A percentile compares a stretch with the other conserved stretches of the same genome.
Evolutionary conservation across 2,888 invertebrate genomes (phyloP).

Genomic region (Beris chalybata): DNA sequence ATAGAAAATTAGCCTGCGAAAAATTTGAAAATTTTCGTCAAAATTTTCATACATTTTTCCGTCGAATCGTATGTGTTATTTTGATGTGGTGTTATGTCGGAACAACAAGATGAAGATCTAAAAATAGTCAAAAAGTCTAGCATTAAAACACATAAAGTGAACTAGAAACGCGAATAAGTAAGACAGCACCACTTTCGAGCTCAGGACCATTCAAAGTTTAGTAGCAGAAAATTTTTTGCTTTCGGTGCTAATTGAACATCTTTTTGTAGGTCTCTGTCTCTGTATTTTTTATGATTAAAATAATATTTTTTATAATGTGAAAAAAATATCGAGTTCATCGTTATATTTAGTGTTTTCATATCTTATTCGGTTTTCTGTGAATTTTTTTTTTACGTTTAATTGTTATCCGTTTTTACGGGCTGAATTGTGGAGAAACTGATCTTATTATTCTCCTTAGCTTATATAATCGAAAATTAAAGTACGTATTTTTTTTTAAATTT

Average conservation of each 20-base stretch:
- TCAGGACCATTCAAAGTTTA: constrained; percentile 34
- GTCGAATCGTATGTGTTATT: constrained; percentile 15
- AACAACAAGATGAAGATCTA: constrained; percentile 32
- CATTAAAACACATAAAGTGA: constrained; percentile 14
- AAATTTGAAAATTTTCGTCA: constrained; percentile 11
- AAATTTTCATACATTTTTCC: constrained; percentile 20
- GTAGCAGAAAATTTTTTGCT: constrained; percentile 25
- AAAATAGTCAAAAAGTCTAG: constrained; percentile 36
- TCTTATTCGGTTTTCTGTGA: constrained; percentile 17
- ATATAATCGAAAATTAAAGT: constrained; percentile 9
- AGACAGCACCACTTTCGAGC: constrained; percentile 24
- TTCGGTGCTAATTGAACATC: constrained; percentile 29
- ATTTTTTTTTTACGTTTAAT: constrained; percentile 1
- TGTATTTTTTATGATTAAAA: constrained; percentile 15
- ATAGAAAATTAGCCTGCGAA: constrained; percentile 7
- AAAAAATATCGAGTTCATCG: not conserved
- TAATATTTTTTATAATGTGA: constrained; percentile 12
- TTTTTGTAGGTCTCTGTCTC: constrained; percentile 14
- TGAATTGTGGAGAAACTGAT: not conserved
- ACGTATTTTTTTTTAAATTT: constrained; percentile 18
- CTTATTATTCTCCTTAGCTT: not conserved
- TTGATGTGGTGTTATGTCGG: constrained; percentile 24
- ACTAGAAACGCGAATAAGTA: constrained; percentile 18
- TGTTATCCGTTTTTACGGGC: not conserved
- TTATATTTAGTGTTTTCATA: not conserved